These are phyloP conservation scores for Thripadectes ignobilis DNA, from an alignment of 2,797 vertebrate genomes.

Conservation along the genomic window DNA sequence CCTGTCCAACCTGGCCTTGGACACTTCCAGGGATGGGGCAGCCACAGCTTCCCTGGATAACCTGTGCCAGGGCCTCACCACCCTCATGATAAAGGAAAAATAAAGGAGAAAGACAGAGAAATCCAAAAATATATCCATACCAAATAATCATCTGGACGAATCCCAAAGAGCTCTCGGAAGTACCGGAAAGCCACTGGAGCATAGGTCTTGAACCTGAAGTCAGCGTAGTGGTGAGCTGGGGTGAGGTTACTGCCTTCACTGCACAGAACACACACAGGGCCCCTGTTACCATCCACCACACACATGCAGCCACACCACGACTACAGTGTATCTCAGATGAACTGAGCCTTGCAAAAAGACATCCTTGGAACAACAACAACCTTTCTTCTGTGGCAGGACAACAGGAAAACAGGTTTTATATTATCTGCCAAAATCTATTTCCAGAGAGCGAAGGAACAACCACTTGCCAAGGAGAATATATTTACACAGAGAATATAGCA, in stretches of 20 bases:
- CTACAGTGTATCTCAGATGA: not conserved
- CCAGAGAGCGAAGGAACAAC: not conserved
- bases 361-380: not conserved
- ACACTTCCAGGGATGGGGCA: not conserved
- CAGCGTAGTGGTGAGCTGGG: conserved; percentile 93
- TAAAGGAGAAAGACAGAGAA: not conserved
- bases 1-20: accelerated
- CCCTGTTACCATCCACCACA: not conserved
- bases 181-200: conserved; percentile 96
- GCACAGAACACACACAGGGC: not conserved
- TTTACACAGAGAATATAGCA: not conserved
- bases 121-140: conserved; percentile 69
- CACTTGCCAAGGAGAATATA: not conserved
- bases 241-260: conserved; percentile 98
- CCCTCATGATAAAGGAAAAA: not conserved
- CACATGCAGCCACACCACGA: not conserved
- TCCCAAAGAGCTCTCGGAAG: conserved; percentile 96
- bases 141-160: conserved; percentile 96
- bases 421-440: not conserved
- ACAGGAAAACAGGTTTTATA: not conserved
- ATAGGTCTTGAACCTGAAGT: conserved; percentile 98
- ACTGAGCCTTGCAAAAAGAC: not conserved
- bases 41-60: not conserved
- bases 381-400: not conserved
- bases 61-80: not conserved